Evolutionary conservation across 1,140 invertebrate genomes (phyloP).

Genomic region (Drosophila persimilis): DNA sequence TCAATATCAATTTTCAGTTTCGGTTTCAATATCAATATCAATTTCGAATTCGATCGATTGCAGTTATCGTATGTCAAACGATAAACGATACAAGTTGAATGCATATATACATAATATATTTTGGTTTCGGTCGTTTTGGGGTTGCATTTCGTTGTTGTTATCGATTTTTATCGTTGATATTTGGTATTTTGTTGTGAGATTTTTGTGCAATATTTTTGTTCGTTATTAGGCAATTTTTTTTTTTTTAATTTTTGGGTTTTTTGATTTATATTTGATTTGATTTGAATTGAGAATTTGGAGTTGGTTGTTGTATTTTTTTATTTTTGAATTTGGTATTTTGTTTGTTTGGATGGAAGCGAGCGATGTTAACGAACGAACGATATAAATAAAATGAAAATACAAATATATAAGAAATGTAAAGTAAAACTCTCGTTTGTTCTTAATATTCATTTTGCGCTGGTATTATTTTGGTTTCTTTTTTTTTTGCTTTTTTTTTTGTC

Average conservation of each 20-base stretch:
- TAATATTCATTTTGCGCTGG: constrained; percentile 46
- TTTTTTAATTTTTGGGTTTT: constrained; percentile 22
- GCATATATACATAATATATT: constrained; percentile 34
- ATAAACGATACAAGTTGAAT: constrained; percentile 57
- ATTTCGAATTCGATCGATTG: constrained; percentile 48
- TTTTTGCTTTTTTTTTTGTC: constrained; percentile 33
- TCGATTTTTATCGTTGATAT: constrained; percentile 15
- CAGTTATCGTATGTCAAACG: constrained; percentile 70
- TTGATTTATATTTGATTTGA: constrained; percentile 17
- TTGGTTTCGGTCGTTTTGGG: constrained; percentile 21
- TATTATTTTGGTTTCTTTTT: constrained; percentile 25
- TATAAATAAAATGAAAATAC: constrained; percentile 83
- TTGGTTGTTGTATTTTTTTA: constrained; percentile 39
- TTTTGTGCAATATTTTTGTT: constrained; percentile 32
- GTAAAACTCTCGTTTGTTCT: constrained; percentile 71
- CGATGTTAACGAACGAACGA: constrained; percentile 83
- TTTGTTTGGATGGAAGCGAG: constrained; percentile 76
- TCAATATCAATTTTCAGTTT: constrained; percentile 25
- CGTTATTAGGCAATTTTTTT: constrained; percentile 32
- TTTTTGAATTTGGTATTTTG: constrained; percentile 52
- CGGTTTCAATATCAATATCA: constrained; percentile 37
- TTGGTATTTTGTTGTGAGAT: constrained; percentile 23
- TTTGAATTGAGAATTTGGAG: constrained; percentile 44
- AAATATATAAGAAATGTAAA: constrained; percentile 82
- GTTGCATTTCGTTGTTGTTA: constrained; percentile 36